Evolutionary conservation across 2,797 vertebrate species (phyloP), one percentile per base, ranked within the genome.

Genomic region (Pseudopleuronectes americanus): DNA sequence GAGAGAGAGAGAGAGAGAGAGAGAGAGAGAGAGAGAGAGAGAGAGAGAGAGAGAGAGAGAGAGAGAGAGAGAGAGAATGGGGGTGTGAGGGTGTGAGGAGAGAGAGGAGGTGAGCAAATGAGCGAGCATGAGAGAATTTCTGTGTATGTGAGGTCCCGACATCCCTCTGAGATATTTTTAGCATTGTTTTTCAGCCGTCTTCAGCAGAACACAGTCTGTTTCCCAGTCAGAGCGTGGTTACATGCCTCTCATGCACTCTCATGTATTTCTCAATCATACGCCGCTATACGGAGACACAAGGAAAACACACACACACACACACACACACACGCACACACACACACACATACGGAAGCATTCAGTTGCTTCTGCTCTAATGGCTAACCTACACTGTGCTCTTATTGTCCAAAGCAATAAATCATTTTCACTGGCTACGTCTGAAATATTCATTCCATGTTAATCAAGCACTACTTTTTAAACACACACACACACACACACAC

Each of bases 371-470:
- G 66, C 80, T 84, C 76, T 68, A 72, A 57, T 68, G 74, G 51
- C 49, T 65, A 78, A 78, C 58, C 57, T 78, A 80, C 55, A 60
- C 60, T 64, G 43, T 45, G 48, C 67, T 79, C 64, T 22, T 12
- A 91, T 81, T 89, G 82, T 92, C 89, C 86, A 47, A 76, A 81
- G 72, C 76, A 84, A 90, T 91, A 79, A 85, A 87, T 89, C 72
- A 82, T 76, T 80, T 84, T 84, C 72, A 71, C 69, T 85, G 71
- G 43, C 62, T 51, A 56, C 66, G 69, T 77, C 68, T 91, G 70
- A 91, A 91, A 90, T 89, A 91, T 92, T 90, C 31, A 91, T 89
- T 58, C 53, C 48, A 54, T 64, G 73, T 83, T 90, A 90, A 92
- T 91, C 69, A 84, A 85, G 71, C 62, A 68, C 52, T 56, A 58